Evolutionary conservation across 1,140 invertebrate species (phyloP).

Genomic region (Lordiphosa collinella): DNA sequence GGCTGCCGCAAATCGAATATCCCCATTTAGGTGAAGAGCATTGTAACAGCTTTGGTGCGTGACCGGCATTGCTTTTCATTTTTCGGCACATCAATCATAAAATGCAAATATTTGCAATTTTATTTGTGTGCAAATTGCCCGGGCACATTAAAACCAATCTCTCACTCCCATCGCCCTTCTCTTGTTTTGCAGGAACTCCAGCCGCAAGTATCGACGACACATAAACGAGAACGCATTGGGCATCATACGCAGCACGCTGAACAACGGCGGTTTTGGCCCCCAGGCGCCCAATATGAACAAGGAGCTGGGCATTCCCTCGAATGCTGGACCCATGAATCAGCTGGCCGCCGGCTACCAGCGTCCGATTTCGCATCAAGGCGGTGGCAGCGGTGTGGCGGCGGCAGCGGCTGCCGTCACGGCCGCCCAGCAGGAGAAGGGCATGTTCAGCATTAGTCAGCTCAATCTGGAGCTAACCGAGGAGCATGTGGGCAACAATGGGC

Average conservation of each 20-base stretch:
- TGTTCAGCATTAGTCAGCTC: slow-evolving; percentile 76
- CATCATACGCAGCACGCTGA: slow-evolving; percentile 67
- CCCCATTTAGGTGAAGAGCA: neutral
- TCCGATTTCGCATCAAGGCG: slow-evolving; percentile 73
- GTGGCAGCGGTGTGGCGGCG: slow-evolving; percentile 69
- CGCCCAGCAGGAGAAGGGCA: slow-evolving; percentile 73
- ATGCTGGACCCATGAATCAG: slow-evolving; percentile 73
- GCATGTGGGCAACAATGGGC: slow-evolving; percentile 84
- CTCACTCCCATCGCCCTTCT: slow-evolving; percentile 1
- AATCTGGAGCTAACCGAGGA: slow-evolving; percentile 84
- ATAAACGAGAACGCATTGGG: slow-evolving; percentile 74
- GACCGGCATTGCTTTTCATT: slow-evolving; percentile 46
- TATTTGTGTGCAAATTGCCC: slow-evolving; percentile 69
- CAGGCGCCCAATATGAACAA: slow-evolving; percentile 73
- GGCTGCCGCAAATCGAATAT: neutral
- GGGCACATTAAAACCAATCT: slow-evolving; percentile 33
- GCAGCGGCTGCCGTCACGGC: slow-evolving; percentile 71
- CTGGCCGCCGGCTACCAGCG: slow-evolving; percentile 73
- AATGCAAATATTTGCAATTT: slow-evolving; percentile 75
- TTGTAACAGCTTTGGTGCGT: slow-evolving; percentile 37
- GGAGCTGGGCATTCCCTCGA: slow-evolving; percentile 71
- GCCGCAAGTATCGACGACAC: slow-evolving; percentile 73
- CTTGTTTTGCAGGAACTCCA: slow-evolving; percentile 59
- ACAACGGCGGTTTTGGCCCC: slow-evolving; percentile 73
- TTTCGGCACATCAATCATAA: slow-evolving; percentile 71